These are phyloP conservation scores for Macaria liturata DNA, from an alignment of 2,888 invertebrate genomes.

Conservation along the genomic window DNA sequence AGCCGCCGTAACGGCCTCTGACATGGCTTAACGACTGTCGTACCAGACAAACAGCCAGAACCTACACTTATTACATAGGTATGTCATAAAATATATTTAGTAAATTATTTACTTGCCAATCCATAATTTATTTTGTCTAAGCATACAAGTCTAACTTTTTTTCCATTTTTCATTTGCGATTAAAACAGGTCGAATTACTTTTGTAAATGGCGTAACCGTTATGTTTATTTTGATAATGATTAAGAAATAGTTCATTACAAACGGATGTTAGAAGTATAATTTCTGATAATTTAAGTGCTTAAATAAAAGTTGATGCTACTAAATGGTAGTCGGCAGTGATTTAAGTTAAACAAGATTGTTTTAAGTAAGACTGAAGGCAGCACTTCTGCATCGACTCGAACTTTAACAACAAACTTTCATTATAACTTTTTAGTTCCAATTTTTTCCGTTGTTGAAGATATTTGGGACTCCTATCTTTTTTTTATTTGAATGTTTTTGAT, in stretches of 20 bases:
- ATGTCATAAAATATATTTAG: too few species aligned
- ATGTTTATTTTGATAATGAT: constrained; percentile 26
- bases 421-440: too few species aligned
- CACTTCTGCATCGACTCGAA: too few species aligned
- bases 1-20: too few species aligned
- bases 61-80: too few species aligned
- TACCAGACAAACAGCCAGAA: too few species aligned
- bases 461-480: background rate
- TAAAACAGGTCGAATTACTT: constrained; percentile 18
- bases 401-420: too few species aligned
- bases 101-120: too few species aligned
- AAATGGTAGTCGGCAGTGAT: constrained; percentile 17
- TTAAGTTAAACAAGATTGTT: constrained; percentile 11
- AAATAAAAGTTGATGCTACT: background rate
- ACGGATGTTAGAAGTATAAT: constrained; percentile 22
- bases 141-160: constrained; percentile 23
- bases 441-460: too few species aligned
- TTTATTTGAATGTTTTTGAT: constrained; percentile 12
- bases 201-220: constrained; percentile 15
- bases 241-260: constrained; percentile 17
- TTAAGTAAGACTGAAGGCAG: too few species aligned
- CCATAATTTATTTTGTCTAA: too few species aligned
- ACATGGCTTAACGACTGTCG: too few species aligned
- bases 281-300: constrained; percentile 20
- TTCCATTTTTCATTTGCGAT: constrained; percentile 27